Evolutionary conservation across 2,797 vertebrate species (phyloP).

Genomic region (Trachurus trachurus): DNA sequence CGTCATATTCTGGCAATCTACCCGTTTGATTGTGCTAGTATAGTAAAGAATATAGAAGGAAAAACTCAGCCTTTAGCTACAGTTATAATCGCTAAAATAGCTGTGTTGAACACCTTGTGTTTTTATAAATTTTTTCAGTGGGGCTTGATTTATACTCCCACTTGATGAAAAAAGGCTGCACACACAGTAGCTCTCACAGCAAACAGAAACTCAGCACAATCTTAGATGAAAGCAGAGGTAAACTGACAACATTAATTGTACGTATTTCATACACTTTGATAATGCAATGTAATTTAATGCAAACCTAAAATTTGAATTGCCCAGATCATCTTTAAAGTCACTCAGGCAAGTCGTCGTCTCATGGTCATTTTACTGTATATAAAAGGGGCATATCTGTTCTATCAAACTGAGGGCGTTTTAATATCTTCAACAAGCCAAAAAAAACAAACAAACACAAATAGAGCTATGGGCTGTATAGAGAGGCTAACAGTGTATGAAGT

Average conservation of each 20-base stretch:
- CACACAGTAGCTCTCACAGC: too few species aligned
- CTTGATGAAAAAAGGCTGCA: too few species aligned
- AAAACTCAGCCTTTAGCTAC: neutral
- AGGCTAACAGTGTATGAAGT: constrained; percentile 65
- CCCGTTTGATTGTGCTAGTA: neutral
- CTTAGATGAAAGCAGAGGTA: neutral
- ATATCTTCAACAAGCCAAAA: constrained; percentile 5
- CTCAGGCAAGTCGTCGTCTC: neutral
- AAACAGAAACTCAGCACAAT: neutral
- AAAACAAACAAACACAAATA: constrained; percentile 14
- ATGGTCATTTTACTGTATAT: neutral
- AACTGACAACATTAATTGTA: neutral
- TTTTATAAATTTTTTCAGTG: too few species aligned
- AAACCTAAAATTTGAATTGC: neutral
- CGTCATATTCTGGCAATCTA: neutral
- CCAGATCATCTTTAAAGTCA: neutral
- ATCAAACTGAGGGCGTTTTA: constrained; percentile 3
- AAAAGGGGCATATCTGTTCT: neutral
- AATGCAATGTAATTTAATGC: neutral
- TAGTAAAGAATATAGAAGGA: neutral
- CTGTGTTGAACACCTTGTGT: neutral
- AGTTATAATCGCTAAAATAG: neutral
- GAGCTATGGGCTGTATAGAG: constrained; percentile 52
- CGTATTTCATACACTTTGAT: neutral
- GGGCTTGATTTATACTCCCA: too few species aligned